Base-by-base conservation (phyloP, 2,888 invertebrate species). In the Ethmia dodecea region DNA sequence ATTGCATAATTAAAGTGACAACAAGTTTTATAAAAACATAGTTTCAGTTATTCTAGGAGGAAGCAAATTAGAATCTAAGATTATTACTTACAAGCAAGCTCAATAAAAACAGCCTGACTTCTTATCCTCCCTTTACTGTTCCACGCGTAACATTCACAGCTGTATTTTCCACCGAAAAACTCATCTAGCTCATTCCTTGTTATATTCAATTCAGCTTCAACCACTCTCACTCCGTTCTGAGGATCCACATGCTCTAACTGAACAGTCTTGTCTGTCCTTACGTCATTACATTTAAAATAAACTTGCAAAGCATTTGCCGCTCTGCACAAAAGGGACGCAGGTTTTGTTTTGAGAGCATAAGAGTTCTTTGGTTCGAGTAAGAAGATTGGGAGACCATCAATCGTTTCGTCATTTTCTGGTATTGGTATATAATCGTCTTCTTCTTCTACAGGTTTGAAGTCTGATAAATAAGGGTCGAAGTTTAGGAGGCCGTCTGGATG, bases 241-340 rank as follows among this genome's bases (percentile, higher is more conserved):
- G 94, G 93, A 60, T 95, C 93, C 5, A 93, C 93, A 53, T 93
- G 93, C 49, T 92, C 92, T 47, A 90, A 88, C 47, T 91, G 90
- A 25, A 88, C 87, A 31, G 91, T 89, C 37, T 72, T 80, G 35
- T 88, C 88, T 1, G 65, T 65, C 40, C 80, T 79, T 0, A 87
- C 86, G 31, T 91, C 91, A 67, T 95, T 95, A 74, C 96, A 97
- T 60, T 91, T 90, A 80, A 96, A 96, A 64, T 69, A 81, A 8
- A 90, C 91, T 73, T 94, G 91, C n/a, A 97, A 88, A 12, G 97
- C 96, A 73, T 96, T 94, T 3, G 95, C 93, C 0, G 96, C 98
- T 55, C 93, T 91, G 67, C 99, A 99, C 33, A 92, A 89, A 18
- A 99, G 83, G 2, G 91, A 91, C 0, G 96, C 97, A 18, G 98